Evolutionary conservation across 2,888 invertebrate genomes (phyloP).

Genomic region (Sipha maydis): DNA sequence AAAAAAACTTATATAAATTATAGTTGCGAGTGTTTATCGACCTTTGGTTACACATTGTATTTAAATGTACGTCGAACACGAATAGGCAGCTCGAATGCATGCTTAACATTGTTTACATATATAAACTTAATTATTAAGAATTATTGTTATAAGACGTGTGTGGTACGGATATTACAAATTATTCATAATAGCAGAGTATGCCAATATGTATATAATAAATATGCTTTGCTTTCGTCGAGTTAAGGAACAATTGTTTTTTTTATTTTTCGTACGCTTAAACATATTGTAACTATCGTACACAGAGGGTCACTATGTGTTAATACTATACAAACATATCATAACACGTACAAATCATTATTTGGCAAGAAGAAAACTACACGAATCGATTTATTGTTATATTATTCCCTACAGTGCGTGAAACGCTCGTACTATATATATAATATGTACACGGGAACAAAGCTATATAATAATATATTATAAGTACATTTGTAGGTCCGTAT

Average conservation of each 20-base stretch:
- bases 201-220: too few species aligned
- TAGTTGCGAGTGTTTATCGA: background rate
- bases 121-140: background rate
- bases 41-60: background rate
- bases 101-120: background rate
- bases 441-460: too few species aligned
- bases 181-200: background rate
- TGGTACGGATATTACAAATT: background rate
- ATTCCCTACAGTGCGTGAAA: too few species aligned
- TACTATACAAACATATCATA: too few species aligned
- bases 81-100: conserved; percentile 28
- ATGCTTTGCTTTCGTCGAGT: background rate
- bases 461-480: too few species aligned
- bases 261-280: conserved; percentile 13
- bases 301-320: background rate
- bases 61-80: background rate
- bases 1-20: background rate
- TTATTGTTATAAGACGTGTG: background rate
- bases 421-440: too few species aligned
- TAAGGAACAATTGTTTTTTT: conserved; percentile 26
- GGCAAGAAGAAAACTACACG: too few species aligned
- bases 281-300: background rate
- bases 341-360: too few species aligned
- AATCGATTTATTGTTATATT: too few species aligned
- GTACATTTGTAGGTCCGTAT: too few species aligned